Evolutionary conservation across 2,888 invertebrate genomes (phyloP).

Genomic region (Lasioglossum oenotherae): DNA sequence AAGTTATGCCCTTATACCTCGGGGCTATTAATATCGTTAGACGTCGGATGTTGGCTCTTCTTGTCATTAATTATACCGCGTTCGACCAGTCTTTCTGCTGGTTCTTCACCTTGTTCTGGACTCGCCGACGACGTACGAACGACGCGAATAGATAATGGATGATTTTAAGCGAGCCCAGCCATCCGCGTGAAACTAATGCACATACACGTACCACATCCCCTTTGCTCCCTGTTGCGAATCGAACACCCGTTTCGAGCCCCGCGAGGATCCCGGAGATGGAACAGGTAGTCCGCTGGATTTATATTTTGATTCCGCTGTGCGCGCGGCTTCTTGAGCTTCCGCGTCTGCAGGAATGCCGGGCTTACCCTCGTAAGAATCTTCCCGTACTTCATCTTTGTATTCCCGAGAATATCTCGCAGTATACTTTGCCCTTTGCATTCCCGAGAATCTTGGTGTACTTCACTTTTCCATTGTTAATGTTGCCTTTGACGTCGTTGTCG

Average conservation of each 20-base stretch:
- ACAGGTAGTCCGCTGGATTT: not conserved
- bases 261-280: not conserved
- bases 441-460: not conserved
- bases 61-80: slow-evolving; percentile 67
- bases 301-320: not conserved
- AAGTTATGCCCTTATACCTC: slow-evolving; percentile 57
- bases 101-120: slow-evolving; percentile 39
- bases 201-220: not conserved
- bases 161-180: not conserved
- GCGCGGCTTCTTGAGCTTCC: not conserved
- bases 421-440: not conserved
- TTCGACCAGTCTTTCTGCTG: slow-evolving; percentile 49
- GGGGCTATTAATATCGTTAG: slow-evolving; percentile 56
- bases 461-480: too few relatives aligned
- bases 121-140: slow-evolving; percentile 6
- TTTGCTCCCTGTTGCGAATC: not conserved
- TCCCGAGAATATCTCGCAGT: not conserved
- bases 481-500: too few relatives aligned
- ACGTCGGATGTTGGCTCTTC: slow-evolving; percentile 55
- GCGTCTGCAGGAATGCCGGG: not conserved
- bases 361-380: not conserved
- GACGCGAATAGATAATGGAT: slow-evolving; percentile 29
- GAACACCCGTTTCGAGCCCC: not conserved
- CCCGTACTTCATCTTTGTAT: slow-evolving; percentile 4
- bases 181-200: not conserved